Conservation (phyloP, 1,140 invertebrate species). For the Drosophila rufa region DNA sequence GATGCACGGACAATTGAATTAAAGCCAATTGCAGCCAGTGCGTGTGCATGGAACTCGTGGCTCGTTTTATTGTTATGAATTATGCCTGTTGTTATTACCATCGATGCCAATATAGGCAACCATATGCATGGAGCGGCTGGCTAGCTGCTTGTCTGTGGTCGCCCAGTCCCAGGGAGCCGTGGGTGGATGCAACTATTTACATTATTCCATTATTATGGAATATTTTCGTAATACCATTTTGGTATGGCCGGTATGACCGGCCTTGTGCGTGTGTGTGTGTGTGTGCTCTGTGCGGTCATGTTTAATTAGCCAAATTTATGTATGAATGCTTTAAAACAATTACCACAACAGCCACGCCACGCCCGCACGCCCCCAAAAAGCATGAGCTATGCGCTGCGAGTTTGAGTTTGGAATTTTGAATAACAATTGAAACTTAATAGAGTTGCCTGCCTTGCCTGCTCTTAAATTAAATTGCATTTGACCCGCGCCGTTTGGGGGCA, state of each 20-base stretch:
- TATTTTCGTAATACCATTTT: constrained; percentile 61
- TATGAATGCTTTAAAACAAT: constrained; percentile 77
- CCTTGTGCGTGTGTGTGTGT: neutral
- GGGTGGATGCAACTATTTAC: constrained; percentile 60
- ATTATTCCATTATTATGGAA: constrained; percentile 68
- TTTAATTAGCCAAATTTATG: constrained; percentile 79
- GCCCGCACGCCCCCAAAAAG: constrained; percentile 13
- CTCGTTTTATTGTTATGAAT: constrained; percentile 44
- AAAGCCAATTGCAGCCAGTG: constrained; percentile 42
- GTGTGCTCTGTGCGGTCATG: constrained; percentile 49
- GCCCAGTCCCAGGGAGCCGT: constrained; percentile 2
- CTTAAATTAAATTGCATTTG: constrained; percentile 43
- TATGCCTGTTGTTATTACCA: constrained; percentile 30
- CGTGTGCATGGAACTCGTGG: constrained; percentile 7
- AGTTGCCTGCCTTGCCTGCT: constrained; percentile 25
- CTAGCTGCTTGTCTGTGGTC: constrained; percentile 29
- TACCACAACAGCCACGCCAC: constrained; percentile 44
- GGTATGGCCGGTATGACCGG: neutral
- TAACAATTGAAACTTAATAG: constrained; percentile 49
- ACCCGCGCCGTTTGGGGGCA: neutral
- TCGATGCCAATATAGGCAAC: constrained; percentile 17
- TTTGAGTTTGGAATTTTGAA: constrained; percentile 39
- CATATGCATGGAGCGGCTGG: constrained; percentile 12
- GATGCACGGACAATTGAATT: constrained; percentile 56
- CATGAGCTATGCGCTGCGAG: constrained; percentile 23